Evolutionary conservation across 2,797 vertebrate genomes (phyloP).

Genomic region (Psittacula derbiana): DNA sequence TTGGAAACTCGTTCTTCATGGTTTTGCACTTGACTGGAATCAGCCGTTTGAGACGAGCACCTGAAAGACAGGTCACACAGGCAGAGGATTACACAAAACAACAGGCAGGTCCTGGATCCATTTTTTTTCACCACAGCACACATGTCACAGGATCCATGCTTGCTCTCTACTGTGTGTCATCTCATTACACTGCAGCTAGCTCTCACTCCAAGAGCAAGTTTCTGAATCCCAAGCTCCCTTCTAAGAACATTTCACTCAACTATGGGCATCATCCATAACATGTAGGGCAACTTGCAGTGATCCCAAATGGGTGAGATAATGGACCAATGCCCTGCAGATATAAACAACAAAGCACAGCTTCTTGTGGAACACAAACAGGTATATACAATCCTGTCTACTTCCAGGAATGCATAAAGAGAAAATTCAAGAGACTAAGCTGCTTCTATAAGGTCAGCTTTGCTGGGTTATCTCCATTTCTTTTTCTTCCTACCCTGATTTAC

Average conservation of each 20-base stretch:
- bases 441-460: neutral
- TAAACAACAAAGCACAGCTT: neutral
- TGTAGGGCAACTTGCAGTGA: no score
- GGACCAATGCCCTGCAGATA: no score
- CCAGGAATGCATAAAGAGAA: neutral
- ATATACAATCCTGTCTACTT: neutral
- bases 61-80: conserved; percentile 65
- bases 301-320: no score
- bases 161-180: neutral
- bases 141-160: neutral
- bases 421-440: neutral
- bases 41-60: conserved; percentile 88
- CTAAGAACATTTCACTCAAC: no score
- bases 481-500: neutral
- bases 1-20: conserved; percentile 91
- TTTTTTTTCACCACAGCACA: neutral
- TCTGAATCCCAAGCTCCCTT: no score
- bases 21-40: conserved; percentile 93
- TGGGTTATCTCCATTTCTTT: neutral
- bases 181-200: no score
- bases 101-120: fast-evolving
- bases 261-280: no score
- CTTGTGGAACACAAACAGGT: neutral
- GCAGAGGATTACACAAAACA: neutral
- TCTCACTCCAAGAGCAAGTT: no score